Evolutionary conservation across 2,888 invertebrate species (phyloP).

Genomic region (Alitta virens): DNA sequence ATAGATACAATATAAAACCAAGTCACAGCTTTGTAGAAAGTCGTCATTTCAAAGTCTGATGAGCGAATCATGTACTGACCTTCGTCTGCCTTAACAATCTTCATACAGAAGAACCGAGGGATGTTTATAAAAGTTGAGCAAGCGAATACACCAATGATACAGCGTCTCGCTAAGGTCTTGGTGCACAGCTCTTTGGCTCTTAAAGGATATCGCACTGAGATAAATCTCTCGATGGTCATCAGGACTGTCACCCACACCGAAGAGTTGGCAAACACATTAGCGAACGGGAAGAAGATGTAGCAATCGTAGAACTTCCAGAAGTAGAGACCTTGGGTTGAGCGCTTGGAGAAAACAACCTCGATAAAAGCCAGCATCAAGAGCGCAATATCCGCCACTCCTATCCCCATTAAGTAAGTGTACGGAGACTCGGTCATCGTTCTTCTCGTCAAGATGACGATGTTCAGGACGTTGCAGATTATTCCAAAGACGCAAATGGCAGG

Average conservation of each 20-base stretch:
- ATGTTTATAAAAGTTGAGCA: conserved; percentile 38
- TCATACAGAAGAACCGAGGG: conserved; percentile 39
- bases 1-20: conserved; percentile 42
- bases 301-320: conserved; percentile 40
- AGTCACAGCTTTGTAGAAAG: conserved; percentile 31
- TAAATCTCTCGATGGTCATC: conserved; percentile 48
- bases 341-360: conserved; percentile 23
- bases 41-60: conserved; percentile 33
- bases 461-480: conserved; percentile 46
- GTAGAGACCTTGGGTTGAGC: conserved; percentile 26
- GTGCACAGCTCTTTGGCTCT: conserved; percentile 47
- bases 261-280: conserved; percentile 44
- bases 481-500: conserved; percentile 47
- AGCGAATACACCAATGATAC: conserved; percentile 36
- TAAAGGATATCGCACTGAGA: conserved; percentile 45
- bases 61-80: conserved; percentile 19
- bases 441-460: conserved; percentile 45
- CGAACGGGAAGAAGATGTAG: conserved; percentile 40
- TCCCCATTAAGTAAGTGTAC: conserved; percentile 48
- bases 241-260: conserved; percentile 47
- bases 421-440: conserved; percentile 48
- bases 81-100: conserved; percentile 21
- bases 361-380: conserved; percentile 42
- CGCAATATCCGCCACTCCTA: conserved; percentile 43
- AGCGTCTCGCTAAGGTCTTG: conserved; percentile 40